Evolutionary conservation across 1,140 invertebrate species (phyloP), one percentile per base, ranked within the genome.

Genomic region (Tetraneura akinire): DNA sequence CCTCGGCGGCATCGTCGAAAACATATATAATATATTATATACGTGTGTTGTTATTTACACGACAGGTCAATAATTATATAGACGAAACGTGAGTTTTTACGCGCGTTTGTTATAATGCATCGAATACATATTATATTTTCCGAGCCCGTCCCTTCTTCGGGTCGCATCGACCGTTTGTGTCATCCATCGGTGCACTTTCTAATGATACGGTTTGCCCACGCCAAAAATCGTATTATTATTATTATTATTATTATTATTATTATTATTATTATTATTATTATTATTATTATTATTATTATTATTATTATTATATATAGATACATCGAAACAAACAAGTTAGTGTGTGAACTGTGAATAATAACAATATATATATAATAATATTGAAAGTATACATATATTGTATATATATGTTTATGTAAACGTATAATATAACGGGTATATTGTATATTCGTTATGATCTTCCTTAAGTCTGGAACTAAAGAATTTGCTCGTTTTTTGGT

Each of bases 111-210:
- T 37, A 42, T 71, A 29, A 49, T 37, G 8, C 8, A 37, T n/a
- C n/a, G n/a, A n/a, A n/a, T 37, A 37, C 8, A 37, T 37, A 37
- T n/a, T 49, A 71, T 51, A 32, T n/a, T 53, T 53, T 32, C 11
- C 23, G 32, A 37, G 53, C 73, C 73, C 73, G 51, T 76, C 73
- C 73, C 73, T 76, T 76, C 51, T n/a, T 60, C 51, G 29, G 8
- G 10, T 29, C 51, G 29, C 8, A 16, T 29, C 4, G 71, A 11
- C 9, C 71, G 51, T 32, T 18, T 42, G 53, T 21, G 73, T 74
- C 71, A 60, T 76, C 53, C 73, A 29, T 53, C 71, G 51, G 49
- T 74, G 71, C 26, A 42, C 49, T 74, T 74, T 74, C 71, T 74
- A 74, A 53, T 71, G 68, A 74, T 23, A 71, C 45, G 21, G 8